Conservation (phyloP, 2,888 invertebrate genomes). For the Amphimallon solstitiale region DNA sequence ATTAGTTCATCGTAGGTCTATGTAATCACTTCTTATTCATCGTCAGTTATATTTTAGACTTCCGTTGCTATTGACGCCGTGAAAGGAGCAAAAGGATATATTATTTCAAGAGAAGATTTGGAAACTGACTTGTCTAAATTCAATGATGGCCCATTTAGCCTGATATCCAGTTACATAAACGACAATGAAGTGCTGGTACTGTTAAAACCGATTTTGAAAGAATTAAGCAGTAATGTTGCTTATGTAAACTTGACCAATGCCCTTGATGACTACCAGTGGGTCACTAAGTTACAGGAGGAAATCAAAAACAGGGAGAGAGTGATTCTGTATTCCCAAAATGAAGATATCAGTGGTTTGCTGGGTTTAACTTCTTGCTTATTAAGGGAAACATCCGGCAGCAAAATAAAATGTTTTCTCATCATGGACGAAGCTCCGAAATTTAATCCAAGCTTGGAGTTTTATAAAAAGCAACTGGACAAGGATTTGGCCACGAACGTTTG, state of each 20-base stretch:
- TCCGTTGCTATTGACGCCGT: not conserved
- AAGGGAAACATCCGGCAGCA: conserved; percentile 67
- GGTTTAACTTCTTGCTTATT: conserved; percentile 88
- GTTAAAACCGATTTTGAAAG: not conserved
- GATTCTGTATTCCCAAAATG: conserved; percentile 67
- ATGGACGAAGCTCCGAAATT: conserved; percentile 72
- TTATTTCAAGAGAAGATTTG: conserved; percentile 33
- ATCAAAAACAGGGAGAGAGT: conserved; percentile 52
- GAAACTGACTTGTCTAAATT: conserved; percentile 16
- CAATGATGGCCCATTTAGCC: not conserved
- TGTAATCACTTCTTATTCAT: conserved; percentile 61
- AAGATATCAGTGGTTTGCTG: conserved; percentile 77
- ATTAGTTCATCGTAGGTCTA: too few relatives aligned
- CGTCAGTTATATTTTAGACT: conserved; percentile 14
- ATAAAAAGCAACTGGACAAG: conserved; percentile 72
- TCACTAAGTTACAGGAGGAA: conserved; percentile 7
- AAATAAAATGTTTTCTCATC: conserved; percentile 70
- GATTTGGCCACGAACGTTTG: conserved; percentile 83
- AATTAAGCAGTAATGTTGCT: too few relatives aligned
- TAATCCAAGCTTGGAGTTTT: conserved; percentile 71
- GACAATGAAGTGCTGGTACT: conserved; percentile 35
- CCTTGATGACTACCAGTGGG: conserved; percentile 12
- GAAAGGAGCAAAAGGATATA: conserved; percentile 23
- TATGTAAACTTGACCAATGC: not conserved
- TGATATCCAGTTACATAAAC: not conserved